Percentiles rank a stretch among this genome's conserved stretches.
These are phyloP conservation scores for Cantharis nigra DNA, from an alignment of 2,888 invertebrate genomes.

Conservation along the genomic window DNA sequence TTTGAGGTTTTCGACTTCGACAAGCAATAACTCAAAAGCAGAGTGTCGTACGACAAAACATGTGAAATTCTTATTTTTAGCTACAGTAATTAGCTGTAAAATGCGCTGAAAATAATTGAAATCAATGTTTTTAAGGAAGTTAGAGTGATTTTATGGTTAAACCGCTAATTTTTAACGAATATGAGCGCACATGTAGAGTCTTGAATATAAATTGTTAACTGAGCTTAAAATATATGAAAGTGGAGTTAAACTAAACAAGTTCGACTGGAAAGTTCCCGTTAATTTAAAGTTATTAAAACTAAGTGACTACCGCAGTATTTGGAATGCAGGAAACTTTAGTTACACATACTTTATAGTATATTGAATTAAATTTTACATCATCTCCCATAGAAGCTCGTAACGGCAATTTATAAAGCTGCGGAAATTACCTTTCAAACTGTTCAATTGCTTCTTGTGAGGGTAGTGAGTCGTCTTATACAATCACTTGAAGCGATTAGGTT, in stretches of 20 bases:
- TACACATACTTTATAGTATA: background rate
- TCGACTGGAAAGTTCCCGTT: background rate
- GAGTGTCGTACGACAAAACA: background rate
- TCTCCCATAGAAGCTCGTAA: slow-evolving; percentile 8
- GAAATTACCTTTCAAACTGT: slow-evolving; percentile 30
- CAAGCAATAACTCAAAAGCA: background rate
- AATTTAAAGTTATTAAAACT: background rate
- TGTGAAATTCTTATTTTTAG: background rate
- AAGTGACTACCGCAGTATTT: background rate
- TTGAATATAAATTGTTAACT: background rate
- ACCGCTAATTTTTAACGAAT: background rate
- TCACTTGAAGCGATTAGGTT: slow-evolving; percentile 21
- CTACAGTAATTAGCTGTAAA: background rate
- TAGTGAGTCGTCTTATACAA: slow-evolving; percentile 23
- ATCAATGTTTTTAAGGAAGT: background rate
- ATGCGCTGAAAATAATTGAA: background rate
- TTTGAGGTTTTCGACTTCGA: background rate
- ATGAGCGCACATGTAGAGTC: background rate
- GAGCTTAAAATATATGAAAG: background rate
- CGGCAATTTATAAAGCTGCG: slow-evolving; percentile 22
- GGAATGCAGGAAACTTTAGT: background rate
- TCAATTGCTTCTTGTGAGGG: slow-evolving; percentile 24
- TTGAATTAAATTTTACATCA: slow-evolving; percentile 4
- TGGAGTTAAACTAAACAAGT: background rate
- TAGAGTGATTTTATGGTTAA: background rate